These are phyloP conservation scores for Torymus tubicola DNA, from an alignment of 2,888 invertebrate genomes.

Conservation along the genomic window DNA sequence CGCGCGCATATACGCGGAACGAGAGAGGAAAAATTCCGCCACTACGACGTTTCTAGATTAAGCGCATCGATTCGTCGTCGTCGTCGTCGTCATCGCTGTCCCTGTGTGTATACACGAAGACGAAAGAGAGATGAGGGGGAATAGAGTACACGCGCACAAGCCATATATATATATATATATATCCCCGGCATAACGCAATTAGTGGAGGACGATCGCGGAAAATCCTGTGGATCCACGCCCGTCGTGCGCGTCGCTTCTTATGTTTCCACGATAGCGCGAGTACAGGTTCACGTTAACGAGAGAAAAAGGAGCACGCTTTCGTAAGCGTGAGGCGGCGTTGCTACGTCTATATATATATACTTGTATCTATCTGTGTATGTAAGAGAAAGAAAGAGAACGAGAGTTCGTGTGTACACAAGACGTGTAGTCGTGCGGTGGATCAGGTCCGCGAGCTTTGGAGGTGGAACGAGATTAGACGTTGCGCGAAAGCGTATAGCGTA, in stretches of 20 bases:
- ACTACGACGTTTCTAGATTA: slow-evolving; percentile 2
- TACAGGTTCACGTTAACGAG: slow-evolving; percentile 53
- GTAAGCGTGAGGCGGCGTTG: background rate
- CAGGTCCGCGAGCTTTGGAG: slow-evolving; percentile 41
- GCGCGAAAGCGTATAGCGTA: background rate
- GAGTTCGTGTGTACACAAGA: background rate
- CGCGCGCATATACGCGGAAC: too few species aligned
- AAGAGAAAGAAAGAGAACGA: background rate
- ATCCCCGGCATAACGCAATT: slow-evolving; percentile 52
- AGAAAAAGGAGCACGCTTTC: slow-evolving; percentile 43
- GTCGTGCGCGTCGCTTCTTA: slow-evolving; percentile 46
- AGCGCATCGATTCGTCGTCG: slow-evolving; percentile 20
- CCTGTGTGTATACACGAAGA: too few species aligned
- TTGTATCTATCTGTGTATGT: background rate
- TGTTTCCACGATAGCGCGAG: slow-evolving; percentile 52
- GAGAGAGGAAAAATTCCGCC: background rate
- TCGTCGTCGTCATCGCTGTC: background rate
- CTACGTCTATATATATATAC: background rate
- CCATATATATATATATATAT: slow-evolving; percentile 8
- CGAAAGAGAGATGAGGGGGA: too few species aligned
- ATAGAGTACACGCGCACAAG: background rate
- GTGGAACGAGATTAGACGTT: slow-evolving; percentile 54
- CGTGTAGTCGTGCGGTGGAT: slow-evolving; percentile 34
- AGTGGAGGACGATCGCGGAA: slow-evolving; percentile 56
- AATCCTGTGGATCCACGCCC: slow-evolving; percentile 51